These are phyloP conservation scores for Labrus mixtus DNA, from an alignment of 2,113 vertebrate genomes.

Conservation along the genomic window DNA sequence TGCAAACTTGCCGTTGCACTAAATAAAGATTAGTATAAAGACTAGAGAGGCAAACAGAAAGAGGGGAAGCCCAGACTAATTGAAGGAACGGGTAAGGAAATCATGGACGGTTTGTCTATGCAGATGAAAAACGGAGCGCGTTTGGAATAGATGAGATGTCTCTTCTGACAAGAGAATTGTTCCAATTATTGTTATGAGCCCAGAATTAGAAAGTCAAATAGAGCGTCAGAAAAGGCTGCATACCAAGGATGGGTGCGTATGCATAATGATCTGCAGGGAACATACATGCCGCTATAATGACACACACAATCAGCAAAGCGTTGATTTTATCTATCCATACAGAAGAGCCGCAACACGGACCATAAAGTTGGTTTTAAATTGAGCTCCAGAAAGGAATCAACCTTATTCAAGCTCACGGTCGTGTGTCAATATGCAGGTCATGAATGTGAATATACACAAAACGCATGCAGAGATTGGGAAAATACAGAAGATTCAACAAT, in stretches of 20 bases:
- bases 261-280: slow-evolving; percentile 41
- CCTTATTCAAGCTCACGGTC: slow-evolving; percentile 24
- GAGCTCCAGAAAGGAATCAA: slow-evolving; percentile 26
- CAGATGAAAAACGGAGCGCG: slow-evolving; percentile 24
- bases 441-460: slow-evolving; percentile 3
- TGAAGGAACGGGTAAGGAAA: slow-evolving; percentile 19
- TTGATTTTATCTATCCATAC: slow-evolving; percentile 26
- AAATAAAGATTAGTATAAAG: slow-evolving; percentile 27
- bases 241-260: slow-evolving; percentile 5
- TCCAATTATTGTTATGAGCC: slow-evolving; percentile 46
- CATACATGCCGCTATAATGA: slow-evolving; percentile 11
- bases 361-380: slow-evolving; percentile 40
- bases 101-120: slow-evolving; percentile 17
- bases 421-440: not conserved
- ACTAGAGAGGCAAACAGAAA: slow-evolving; percentile 33
- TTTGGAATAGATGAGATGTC: slow-evolving; percentile 22
- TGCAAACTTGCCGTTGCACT: not conserved
- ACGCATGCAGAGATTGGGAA: slow-evolving; percentile 3
- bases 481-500: slow-evolving; percentile 8
- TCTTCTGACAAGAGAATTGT: slow-evolving; percentile 41
- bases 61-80: slow-evolving; percentile 25
- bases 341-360: slow-evolving; percentile 23
- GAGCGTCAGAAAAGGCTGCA: slow-evolving; percentile 18
- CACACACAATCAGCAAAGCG: slow-evolving; percentile 34
- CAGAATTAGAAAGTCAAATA: slow-evolving; percentile 37